Evolutionary conservation across 1,140 invertebrate genomes (phyloP), one percentile per base, ranked within the genome.

Genomic region (Papilio glaucus): DNA sequence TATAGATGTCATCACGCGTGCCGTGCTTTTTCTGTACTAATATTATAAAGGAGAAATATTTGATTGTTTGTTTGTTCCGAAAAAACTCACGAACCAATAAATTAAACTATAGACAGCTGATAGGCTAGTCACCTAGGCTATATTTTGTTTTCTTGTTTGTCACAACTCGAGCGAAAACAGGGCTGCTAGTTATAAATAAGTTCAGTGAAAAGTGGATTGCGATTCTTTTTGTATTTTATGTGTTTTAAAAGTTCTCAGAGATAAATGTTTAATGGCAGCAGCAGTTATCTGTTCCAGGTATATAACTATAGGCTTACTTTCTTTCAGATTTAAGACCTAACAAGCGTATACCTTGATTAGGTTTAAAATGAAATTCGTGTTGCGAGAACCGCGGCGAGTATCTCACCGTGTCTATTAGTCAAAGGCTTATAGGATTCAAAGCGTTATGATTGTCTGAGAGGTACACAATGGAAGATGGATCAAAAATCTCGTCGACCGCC

Each of bases 401-500:
- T 6, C 4, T 57, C 49, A 2, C 49, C 9, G 13, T 12, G 10
- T 26, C 49, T 57, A 57, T 57, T 57, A 12, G 49, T 57, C 24
- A 57, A 57, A 57, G 49, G 49, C 18, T 53, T 53, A 24, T 57
- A 24, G 24, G 21, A 57, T 53, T 24, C 21, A 18, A 57, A 1
- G 0, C 49, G 21, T 53, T 57, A 13, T 57, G 21, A 21, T 57
- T 18, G 21, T 57, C 49, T 57, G 49, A 57, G 49, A 26, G 21
- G 49, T 57, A 26, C 49, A 26, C 49, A 57, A 57, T 57, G n/a
- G 49, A 57, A 57, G 49, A 57, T 57, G 21, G 49, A 57, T 57
- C 49, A 57, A 26, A 57, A 57, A 12, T 42, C 42, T 73, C 68
- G 49, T 60, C 15, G 71, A 68, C 60, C 60, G 70, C 73, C 81